A percentile compares a stretch with the other conserved stretches of the same genome.
Evolutionary conservation across 2,113 vertebrate species (phyloP).

Genomic region (Colius striatus): DNA sequence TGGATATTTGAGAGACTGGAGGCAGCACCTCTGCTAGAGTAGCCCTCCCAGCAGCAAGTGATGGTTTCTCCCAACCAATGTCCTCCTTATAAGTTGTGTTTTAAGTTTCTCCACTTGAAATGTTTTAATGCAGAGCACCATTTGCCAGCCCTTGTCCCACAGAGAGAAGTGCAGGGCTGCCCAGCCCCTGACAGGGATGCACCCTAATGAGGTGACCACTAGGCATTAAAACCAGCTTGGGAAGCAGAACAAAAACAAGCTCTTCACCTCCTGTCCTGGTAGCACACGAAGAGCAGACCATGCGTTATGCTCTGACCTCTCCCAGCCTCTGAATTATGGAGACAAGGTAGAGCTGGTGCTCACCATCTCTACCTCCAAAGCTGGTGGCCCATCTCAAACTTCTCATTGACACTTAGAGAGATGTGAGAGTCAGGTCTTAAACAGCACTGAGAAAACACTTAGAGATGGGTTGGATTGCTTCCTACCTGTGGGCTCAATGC

Average conservation of each 20-base stretch:
- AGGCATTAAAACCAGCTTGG: not conserved
- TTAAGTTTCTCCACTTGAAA: not conserved
- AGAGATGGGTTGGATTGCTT: not conserved
- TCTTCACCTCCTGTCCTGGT: not conserved
- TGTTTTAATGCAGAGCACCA: not conserved
- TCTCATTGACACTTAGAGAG: not conserved
- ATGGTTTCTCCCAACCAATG: not conserved
- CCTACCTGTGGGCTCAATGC: not conserved
- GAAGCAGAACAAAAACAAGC: not conserved
- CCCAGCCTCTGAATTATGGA: rapidly evolving
- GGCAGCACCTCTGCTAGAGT: not conserved
- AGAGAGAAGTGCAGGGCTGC: not conserved
- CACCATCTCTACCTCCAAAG: not conserved
- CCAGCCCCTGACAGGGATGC: not conserved
- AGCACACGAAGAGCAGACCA: not conserved
- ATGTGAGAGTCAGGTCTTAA: not conserved
- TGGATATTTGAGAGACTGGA: not conserved
- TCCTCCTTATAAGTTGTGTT: not conserved
- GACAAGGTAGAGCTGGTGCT: not conserved
- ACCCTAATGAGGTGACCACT: not conserved
- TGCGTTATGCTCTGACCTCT: not conserved
- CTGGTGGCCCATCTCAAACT: not conserved
- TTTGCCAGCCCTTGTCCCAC: not conserved
- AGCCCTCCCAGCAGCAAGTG: not conserved
- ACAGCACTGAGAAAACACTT: not conserved